phyloP scores from a whole-genome alignment of 1,140 invertebrate genomes.

The Melitaea cinxia region DNA sequence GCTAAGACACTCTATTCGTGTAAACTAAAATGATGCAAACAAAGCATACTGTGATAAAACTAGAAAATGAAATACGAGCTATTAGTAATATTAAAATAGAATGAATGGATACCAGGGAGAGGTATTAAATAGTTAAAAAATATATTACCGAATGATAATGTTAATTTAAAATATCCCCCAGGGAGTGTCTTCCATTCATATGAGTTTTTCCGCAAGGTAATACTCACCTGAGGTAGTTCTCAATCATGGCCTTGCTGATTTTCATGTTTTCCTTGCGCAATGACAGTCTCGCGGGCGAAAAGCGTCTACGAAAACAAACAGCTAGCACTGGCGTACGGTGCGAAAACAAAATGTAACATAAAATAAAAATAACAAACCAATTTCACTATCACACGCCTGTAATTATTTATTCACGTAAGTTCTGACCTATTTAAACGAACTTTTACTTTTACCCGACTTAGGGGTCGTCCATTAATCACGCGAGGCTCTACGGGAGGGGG shows the following conservation, averaged over 20 bases:
- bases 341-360: slow-evolving; percentile 28
- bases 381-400: not conserved
- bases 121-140: not conserved
- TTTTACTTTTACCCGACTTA: too few species aligned
- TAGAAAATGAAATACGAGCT: not conserved
- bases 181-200: not conserved
- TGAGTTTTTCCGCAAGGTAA: not conserved
- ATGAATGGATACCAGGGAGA: too few species aligned
- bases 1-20: not conserved
- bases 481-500: too few species aligned
- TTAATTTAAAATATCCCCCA: not conserved
- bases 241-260: slow-evolving; percentile 87
- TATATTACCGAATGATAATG: not conserved
- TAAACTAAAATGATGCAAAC: not conserved
- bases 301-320: slow-evolving; percentile 87
- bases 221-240: slow-evolving; percentile 88
- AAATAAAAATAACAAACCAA: slow-evolving; percentile 4
- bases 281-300: slow-evolving; percentile 89
- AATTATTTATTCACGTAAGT: too few species aligned
- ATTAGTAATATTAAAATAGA: not conserved
- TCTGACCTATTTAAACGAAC: too few species aligned
- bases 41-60: not conserved
- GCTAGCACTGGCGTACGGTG: slow-evolving; percentile 50
- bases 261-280: slow-evolving; percentile 89
- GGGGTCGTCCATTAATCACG: too few species aligned